Evolutionary conservation across 1,140 invertebrate species (phyloP).

Genomic region (Lysiphlebus fabarum): DNA sequence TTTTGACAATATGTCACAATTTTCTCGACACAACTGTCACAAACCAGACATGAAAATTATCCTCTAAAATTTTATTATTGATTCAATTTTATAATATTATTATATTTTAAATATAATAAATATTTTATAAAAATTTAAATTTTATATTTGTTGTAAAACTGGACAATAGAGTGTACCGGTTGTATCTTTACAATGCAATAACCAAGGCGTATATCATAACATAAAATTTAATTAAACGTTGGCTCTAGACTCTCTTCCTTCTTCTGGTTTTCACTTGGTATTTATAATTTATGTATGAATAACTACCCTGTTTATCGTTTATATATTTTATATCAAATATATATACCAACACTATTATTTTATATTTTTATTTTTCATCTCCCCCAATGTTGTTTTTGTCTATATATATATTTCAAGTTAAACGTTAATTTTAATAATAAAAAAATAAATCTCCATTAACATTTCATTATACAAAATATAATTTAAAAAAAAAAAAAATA

Average conservation of each 20-base stretch:
- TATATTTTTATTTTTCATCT: neutral
- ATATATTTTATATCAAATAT: slow-evolving; percentile 38
- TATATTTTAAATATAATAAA: too few species aligned
- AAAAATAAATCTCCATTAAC: neutral
- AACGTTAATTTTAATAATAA: slow-evolving; percentile 3
- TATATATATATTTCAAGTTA: slow-evolving; percentile 1
- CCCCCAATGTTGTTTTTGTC: neutral
- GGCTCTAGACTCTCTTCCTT: neutral
- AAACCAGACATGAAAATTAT: neutral
- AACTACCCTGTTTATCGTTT: slow-evolving; percentile 41
- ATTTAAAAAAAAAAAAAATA: too few species aligned
- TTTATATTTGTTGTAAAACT: slow-evolving; percentile 22
- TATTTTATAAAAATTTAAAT: slow-evolving; percentile 34
- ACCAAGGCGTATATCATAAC: slow-evolving; percentile 50
- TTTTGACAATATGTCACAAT: too few species aligned
- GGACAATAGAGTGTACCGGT: slow-evolving; percentile 16
- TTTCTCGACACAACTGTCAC: too few species aligned
- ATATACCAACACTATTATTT: neutral
- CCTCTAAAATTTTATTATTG: neutral
- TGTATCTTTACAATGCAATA: slow-evolving; percentile 38
- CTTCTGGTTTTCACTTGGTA: slow-evolving; percentile 48
- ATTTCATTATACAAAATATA: too few species aligned
- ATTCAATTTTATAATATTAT: too few species aligned
- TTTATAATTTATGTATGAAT: slow-evolving; percentile 53
- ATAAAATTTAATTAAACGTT: slow-evolving; percentile 54